phyloP scores from a whole-genome alignment of 2,888 invertebrate genomes.

The Imbricaverruca yamaguchii region DNA sequence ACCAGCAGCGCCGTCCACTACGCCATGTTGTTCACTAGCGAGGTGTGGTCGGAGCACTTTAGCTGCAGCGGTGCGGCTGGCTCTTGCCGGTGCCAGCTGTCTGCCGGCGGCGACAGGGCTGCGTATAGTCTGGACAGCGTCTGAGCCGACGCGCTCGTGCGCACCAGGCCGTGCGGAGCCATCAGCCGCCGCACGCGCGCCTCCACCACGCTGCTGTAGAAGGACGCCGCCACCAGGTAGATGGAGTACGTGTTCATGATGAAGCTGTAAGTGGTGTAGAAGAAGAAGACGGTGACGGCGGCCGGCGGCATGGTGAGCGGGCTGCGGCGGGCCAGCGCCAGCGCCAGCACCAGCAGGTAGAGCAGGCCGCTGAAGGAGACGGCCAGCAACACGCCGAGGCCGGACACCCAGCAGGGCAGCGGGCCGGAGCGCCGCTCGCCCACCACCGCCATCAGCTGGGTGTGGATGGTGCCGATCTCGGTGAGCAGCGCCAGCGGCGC shows the following conservation, averaged over 20 bases:
- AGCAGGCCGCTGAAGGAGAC: not conserved
- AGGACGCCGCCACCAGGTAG: not conserved
- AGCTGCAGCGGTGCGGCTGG: too few species aligned
- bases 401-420: not conserved
- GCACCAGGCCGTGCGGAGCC: too few species aligned
- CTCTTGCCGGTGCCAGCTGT: too few species aligned
- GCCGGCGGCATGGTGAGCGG: not conserved
- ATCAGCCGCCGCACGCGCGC: not conserved
- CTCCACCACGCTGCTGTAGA: not conserved
- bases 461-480: not conserved
- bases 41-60: too few species aligned
- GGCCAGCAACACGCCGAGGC: not conserved
- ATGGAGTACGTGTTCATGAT: constrained; percentile 1
- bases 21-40: too few species aligned
- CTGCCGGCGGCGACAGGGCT: too few species aligned
- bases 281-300: not conserved
- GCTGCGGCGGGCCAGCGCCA: not conserved
- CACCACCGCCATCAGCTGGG: not conserved
- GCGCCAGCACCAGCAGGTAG: too few species aligned
- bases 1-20: too few species aligned
- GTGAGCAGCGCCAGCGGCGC: not conserved
- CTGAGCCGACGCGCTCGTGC: too few species aligned
- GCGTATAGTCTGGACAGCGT: too few species aligned
- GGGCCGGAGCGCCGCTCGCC: not conserved
- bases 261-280: not conserved